Evolutionary conservation across 1,140 invertebrate genomes (phyloP), one percentile per base, ranked within the genome.

Genomic region (Hormaphis cornu): DNA sequence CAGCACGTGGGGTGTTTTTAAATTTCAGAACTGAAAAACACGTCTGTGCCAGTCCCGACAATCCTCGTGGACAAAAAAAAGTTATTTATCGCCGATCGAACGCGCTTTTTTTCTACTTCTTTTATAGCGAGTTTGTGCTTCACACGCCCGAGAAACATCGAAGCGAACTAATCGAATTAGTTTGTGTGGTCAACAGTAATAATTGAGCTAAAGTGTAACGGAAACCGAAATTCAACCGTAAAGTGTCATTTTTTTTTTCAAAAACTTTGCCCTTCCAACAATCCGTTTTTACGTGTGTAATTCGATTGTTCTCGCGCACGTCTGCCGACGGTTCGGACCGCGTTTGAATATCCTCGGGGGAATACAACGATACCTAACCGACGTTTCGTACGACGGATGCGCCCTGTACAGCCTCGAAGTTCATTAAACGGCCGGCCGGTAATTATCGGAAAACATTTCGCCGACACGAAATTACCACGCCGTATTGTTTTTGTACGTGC

Each of bases 241-340:
- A 63, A 63, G 37, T 63, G 58, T 63, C 58, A 63, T 63, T 63
- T 63, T n/a, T n/a, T n/a, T n/a, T n/a, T 63, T 63, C 26, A 63
- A 42, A 44, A 46, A 46, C 42, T 37, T 61, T 61, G 44, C 58
- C 58, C 58, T 30, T 63, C 58, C 20, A 46, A 46, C 58, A 42
- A 63, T 63, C 46, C 46, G 58, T 63, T 63, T 63, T 44, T 28
- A 20, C n/a, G n/a, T n/a, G n/a, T 46, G 26, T 63, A 63, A 63
- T 63, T 63, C 28, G 58, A 63, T 63, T 63, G 28, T 63, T 44
- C 46, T 63, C 24, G 58, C 46, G 30, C 58, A 28, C 30, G 46
- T 46, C 24, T 63, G 18, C 14, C 7, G 46, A 63, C 46, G 42
- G 46, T 30, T 63, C 58, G 46, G 10, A 28, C 58, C 58, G 40